Base-by-base conservation (phyloP, 2,888 invertebrate genomes). In the Tetheella fluctuosa region DNA sequence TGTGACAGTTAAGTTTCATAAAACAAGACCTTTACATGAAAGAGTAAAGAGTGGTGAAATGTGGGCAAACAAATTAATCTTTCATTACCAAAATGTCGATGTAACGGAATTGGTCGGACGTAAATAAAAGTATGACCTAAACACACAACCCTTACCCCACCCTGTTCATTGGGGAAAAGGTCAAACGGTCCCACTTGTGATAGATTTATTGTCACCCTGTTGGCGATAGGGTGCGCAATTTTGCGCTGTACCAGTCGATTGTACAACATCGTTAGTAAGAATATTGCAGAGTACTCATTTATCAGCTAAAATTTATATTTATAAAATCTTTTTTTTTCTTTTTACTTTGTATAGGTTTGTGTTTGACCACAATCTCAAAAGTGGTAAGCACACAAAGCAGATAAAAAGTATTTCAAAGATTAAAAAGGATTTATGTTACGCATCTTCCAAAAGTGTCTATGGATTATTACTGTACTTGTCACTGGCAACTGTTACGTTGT, bases 161-260 rank as follows among this genome's bases (percentile, higher is more conserved):
- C 48, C 48, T 20, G 48, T 20, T 61, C 54, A 59, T 48, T 54
- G 53, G 54, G 57, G 48, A 59, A 59, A 64, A 58, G 64, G 65
- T 64, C 63, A 52, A 62, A 62, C 64, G 57, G 64, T 60, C 70
- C 68, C 62, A 65, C 62, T 64, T 30, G 56, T 67, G 73, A 69
- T 53, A 71, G 71, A 77, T 77, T 74, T 77, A 76, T 77, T 64
- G 70, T 64, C 54, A 62, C 60, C 61, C 65, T 70, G 65, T 65
- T 64, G 13, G 55, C 61, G 63, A 64, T 74, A 66, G 68, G 69
- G 61, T 68, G 64, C 63, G 57, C 65, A 68, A 67, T 66, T 68
- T 64, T 56, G 58, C 61, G 63, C 55, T 57, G 61, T 57, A 39
- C 53, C 58, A 53, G 48, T 48, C 48, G 20, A 48, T 48, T 48